Base-by-base conservation (phyloP, 92 coral and sea anemone genomes). In the Epizoanthus scotinus region DNA sequence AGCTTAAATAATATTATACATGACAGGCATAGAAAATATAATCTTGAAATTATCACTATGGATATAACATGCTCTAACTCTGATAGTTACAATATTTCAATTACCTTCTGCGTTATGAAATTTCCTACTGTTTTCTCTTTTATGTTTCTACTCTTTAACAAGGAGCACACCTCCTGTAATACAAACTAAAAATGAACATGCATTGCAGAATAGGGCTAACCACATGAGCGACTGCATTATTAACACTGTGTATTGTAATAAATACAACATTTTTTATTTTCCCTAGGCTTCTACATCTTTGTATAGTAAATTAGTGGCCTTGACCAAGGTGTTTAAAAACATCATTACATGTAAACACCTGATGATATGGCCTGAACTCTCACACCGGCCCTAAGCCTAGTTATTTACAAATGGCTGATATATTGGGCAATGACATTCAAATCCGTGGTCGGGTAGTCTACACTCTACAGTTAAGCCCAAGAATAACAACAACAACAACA, bases 131-230 rank as follows among this genome's bases (percentile, higher is more conserved):
- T 79, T 56, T 79, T 27, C 42, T 79, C 84, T 15, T 79, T 38
- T 44, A n/a, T 22, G 12, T 64, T 63, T 79, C 84, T 49, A 62
- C 84, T 44, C 71, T 74, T 47, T 79, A 63, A 64, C 18, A 79
- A 64, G 74, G 83, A 65, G 42, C 84, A 79, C 84, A 63, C 74
- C 73, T 65, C 74, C 74, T 79, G 83, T 19, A 60, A 49, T 17
- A 78, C 44, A 78, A 47, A 78, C 73, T 34, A 67, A 78, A 78
- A 78, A 21, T 21, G 64, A 59, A 18, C 13, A 15, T n/a, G 21
- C 20, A 20, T 59, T 20, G 64, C 64, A n/a, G 64, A 59, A n/a
- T 20, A 59, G 64, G 28, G 64, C 64, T 13, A 18, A 28, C 64
- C 5, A 21, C 64, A 59, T 59, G 28, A 59, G 22, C 22, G 9